These are phyloP conservation scores for Ennomos fuscantarius DNA, from an alignment of 2,888 invertebrate genomes.

Conservation along the genomic window DNA sequence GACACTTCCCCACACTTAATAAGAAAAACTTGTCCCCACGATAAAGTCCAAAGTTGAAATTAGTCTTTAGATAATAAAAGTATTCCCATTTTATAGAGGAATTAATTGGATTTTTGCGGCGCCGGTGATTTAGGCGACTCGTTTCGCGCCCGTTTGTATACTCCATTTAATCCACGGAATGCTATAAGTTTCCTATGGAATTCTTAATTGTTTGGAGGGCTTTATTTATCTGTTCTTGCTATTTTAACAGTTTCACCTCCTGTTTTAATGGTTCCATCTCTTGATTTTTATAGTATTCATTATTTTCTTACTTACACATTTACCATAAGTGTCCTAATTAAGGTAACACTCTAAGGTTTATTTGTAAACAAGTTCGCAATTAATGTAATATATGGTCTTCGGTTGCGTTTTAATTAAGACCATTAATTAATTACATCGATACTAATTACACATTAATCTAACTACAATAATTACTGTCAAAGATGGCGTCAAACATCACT, in stretches of 20 bases:
- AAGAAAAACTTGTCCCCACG: constrained; percentile 56
- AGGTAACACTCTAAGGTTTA: no score
- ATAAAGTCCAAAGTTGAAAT: constrained; percentile 57
- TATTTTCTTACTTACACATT: no score
- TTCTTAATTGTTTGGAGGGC: constrained; percentile 19
- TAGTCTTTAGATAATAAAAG: constrained; percentile 47
- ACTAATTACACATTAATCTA: constrained; percentile 18
- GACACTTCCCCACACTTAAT: constrained; percentile 70
- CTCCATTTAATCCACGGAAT: constrained; percentile 46
- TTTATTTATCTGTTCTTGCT: constrained; percentile 14
- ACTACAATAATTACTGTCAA: constrained; percentile 17
- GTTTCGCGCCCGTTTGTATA: constrained; percentile 41
- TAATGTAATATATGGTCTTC: not conserved
- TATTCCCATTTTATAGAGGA: constrained; percentile 40
- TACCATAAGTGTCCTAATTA: no score
- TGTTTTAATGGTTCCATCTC: no score
- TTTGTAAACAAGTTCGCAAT: not conserved
- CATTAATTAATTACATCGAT: constrained; percentile 2
- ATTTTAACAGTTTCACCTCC: constrained; percentile 12
- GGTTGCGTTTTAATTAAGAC: constrained; percentile 13
- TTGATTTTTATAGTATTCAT: no score
- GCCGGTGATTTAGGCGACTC: constrained; percentile 48
- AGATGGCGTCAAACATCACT: constrained; percentile 36
- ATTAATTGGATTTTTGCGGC: constrained; percentile 50
- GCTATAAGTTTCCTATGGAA: constrained; percentile 30